phyloP scores from a whole-genome alignment of 1,140 invertebrate genomes.

The Aculops lycopersici region DNA sequence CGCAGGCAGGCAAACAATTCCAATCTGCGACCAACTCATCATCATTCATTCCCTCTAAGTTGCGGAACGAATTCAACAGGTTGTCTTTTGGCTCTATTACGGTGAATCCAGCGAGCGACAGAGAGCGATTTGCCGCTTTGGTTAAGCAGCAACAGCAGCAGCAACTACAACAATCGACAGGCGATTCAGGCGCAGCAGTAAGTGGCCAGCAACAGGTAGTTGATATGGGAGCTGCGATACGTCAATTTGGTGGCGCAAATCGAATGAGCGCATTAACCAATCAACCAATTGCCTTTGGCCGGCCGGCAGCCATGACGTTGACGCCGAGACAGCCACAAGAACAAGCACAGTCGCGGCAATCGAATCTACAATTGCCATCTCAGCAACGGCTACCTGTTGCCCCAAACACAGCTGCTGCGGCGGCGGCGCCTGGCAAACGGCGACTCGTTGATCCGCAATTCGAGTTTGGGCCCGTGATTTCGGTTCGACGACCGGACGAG shows the following conservation, averaged over 20 bases:
- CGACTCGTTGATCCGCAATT: no score
- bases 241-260: neutral
- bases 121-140: neutral
- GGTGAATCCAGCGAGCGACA: neutral
- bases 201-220: neutral
- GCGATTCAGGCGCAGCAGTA: neutral
- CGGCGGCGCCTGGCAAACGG: no score
- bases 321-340: no score
- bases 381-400: no score
- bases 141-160: neutral
- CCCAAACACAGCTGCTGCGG: no score
- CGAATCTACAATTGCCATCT: no score
- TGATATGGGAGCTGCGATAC: neutral
- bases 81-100: no score
- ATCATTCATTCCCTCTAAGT: no score
- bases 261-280: neutral
- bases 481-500: slow-evolving; percentile 9
- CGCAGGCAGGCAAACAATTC: no score
- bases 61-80: no score
- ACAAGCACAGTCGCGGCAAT: no score
- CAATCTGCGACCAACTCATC: no score
- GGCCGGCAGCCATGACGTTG: neutral
- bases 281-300: neutral
- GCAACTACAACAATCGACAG: neutral
- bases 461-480: slow-evolving; percentile 7